Percentiles rank a stretch among this genome's conserved stretches.
phyloP scores from a whole-genome alignment of 2,888 invertebrate genomes.

The Lamellibrachia satsuma region DNA sequence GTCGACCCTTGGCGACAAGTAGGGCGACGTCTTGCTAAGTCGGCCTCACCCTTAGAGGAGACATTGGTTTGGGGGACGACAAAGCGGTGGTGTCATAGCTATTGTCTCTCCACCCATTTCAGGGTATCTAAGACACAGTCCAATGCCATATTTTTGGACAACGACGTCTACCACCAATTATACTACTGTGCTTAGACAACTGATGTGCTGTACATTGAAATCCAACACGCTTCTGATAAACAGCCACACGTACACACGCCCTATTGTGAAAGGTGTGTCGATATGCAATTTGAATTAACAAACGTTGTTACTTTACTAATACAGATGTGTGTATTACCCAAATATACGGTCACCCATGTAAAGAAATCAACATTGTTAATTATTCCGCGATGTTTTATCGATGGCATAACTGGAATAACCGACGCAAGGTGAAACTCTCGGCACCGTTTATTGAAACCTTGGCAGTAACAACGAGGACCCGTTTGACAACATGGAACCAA shows the following conservation, averaged over 20 bases:
- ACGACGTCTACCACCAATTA: neutral
- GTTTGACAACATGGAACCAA: too few relatives aligned
- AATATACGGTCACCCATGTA: neutral
- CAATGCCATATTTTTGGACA: neutral
- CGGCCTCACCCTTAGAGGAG: neutral
- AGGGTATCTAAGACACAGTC: neutral
- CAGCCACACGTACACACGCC: neutral
- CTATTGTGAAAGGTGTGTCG: neutral
- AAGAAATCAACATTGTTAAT: neutral
- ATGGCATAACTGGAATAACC: neutral
- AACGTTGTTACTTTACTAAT: neutral
- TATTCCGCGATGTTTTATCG: neutral
- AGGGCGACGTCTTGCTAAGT: neutral
- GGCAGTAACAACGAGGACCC: too few relatives aligned
- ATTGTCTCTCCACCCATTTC: neutral
- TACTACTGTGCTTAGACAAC: neutral
- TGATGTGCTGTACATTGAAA: conserved; percentile 1
- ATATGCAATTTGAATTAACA: neutral
- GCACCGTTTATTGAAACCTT: too few relatives aligned
- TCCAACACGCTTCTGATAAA: neutral
- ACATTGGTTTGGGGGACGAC: neutral
- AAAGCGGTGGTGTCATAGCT: neutral
- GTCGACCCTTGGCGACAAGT: neutral
- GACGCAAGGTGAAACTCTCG: neutral
- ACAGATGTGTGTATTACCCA: neutral